phyloP scores from a whole-genome alignment of 2,888 invertebrate species.

The Chrysolina haemoptera region DNA sequence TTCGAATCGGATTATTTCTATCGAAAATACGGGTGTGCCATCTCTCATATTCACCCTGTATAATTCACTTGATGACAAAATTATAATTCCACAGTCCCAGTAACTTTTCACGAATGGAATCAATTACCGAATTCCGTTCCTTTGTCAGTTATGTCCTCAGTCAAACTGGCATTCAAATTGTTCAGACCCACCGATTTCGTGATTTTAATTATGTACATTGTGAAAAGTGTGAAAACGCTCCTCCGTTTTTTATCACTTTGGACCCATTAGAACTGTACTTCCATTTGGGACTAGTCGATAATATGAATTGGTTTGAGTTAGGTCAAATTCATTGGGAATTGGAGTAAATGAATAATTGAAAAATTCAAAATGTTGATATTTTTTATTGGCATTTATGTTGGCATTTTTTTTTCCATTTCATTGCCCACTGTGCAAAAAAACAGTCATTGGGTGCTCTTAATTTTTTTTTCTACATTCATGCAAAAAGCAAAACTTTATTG shows the following conservation, averaged over 20 bases:
- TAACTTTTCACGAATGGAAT: neutral
- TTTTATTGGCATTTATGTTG: no score
- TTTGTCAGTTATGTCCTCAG: neutral
- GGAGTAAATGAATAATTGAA: neutral
- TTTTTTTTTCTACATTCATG: no score
- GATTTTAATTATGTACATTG: slow-evolving; percentile 10
- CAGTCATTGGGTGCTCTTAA: no score
- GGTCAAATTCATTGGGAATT: neutral
- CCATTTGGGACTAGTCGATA: neutral
- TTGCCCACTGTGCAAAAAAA: no score
- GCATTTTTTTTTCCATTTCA: no score
- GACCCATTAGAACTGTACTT: neutral
- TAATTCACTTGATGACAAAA: no score
- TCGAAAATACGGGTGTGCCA: no score
- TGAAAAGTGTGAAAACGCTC: neutral
- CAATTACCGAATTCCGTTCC: neutral
- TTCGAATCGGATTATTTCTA: no score
- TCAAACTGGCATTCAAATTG: neutral
- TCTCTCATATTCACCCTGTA: no score
- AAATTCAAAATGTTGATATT: neutral
- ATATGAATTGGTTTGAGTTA: neutral
- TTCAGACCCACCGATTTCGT: neutral
- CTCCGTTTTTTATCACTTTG: slow-evolving; percentile 1
- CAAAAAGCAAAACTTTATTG: no score
- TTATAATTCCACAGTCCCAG: neutral